These are phyloP conservation scores for Polyploca ridens DNA, from an alignment of 2,888 invertebrate species.

Conservation along the genomic window DNA sequence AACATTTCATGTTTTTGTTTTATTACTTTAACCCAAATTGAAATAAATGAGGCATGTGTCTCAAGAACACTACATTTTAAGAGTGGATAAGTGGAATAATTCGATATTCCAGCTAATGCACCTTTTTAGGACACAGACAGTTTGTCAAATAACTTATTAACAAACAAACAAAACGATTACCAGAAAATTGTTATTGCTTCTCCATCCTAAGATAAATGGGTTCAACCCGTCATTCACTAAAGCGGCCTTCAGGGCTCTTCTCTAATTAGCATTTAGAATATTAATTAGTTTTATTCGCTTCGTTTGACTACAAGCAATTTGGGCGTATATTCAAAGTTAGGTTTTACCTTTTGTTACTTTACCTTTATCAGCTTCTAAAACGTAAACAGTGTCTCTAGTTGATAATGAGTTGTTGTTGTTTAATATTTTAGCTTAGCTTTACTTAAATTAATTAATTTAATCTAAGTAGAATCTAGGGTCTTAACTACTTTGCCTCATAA, in stretches of 20 bases:
- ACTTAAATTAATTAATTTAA: background rate
- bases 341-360: conserved; percentile 4
- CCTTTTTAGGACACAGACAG: too few species aligned
- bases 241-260: background rate
- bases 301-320: conserved; percentile 9
- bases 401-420: background rate
- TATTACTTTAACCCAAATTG: background rate
- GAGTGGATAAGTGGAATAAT: background rate
- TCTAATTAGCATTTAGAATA: conserved; percentile 12
- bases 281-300: conserved; percentile 11
- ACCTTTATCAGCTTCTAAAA: background rate
- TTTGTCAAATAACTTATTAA: background rate
- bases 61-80: background rate
- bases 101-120: background rate
- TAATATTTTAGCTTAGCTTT: background rate
- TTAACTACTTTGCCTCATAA: background rate
- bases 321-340: background rate
- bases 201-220: background rate
- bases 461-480: background rate
- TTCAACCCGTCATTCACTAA: background rate
- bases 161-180: background rate
- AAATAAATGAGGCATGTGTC: background rate
- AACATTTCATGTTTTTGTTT: background rate
- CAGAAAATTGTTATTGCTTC: background rate
- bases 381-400: background rate